Evolutionary conservation across 2,888 invertebrate genomes (phyloP).

Genomic region (Drosophila greeni): DNA sequence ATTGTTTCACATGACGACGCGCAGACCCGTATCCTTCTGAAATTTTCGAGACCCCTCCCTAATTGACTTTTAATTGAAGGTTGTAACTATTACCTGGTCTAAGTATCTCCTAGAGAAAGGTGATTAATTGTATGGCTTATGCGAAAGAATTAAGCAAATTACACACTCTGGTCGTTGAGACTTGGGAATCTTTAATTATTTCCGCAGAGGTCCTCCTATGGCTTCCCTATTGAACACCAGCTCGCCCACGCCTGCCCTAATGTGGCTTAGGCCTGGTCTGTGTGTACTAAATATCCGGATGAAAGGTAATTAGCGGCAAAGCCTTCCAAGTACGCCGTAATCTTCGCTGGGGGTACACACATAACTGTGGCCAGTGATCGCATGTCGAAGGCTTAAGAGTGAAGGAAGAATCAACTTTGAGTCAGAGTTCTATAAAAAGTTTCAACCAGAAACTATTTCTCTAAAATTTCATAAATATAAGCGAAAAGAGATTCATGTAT

Average conservation of each 20-base stretch:
- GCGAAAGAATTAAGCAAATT: constrained; percentile 35
- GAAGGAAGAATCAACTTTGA: not conserved
- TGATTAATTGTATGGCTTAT: constrained; percentile 26
- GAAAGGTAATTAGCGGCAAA: constrained; percentile 71
- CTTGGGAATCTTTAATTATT: constrained; percentile 34
- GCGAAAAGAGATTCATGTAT: not conserved
- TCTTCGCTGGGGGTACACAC: constrained; percentile 20
- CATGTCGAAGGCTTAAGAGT: not conserved
- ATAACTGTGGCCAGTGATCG: constrained; percentile 19
- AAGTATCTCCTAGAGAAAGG: constrained; percentile 31
- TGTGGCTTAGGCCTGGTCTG: constrained; percentile 41
- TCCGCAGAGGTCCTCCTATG: constrained; percentile 25
- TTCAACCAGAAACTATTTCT: not conserved
- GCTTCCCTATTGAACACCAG: constrained; percentile 19
- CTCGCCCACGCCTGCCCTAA: constrained; percentile 26
- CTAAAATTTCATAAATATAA: not conserved
- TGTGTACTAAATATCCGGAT: constrained; percentile 63
- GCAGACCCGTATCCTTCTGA: constrained; percentile 50
- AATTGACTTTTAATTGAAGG: constrained; percentile 70
- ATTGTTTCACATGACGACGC: constrained; percentile 34
- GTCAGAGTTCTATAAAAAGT: not conserved
- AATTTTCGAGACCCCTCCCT: constrained; percentile 26
- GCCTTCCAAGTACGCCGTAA: constrained; percentile 57
- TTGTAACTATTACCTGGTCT: constrained; percentile 36
- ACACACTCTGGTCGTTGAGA: constrained; percentile 27